Evolutionary conservation across 2,797 vertebrate species (phyloP).

Genomic region (Rhadinocentrus ornatus): DNA sequence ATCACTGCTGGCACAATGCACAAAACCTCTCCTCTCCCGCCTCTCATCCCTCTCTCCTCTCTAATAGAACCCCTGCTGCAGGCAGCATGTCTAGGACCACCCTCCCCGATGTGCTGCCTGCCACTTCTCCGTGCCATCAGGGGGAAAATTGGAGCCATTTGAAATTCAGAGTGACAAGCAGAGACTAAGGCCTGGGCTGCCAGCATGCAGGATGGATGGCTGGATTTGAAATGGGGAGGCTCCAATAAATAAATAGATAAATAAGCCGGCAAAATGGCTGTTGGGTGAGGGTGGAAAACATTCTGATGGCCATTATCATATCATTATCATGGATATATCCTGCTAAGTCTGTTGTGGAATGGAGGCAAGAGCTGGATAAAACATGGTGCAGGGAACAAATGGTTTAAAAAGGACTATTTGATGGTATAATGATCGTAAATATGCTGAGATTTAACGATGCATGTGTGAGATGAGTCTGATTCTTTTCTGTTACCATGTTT

Average conservation of each 20-base stretch:
- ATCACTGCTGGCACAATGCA: conserved; percentile 88
- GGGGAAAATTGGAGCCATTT: conserved; percentile 89
- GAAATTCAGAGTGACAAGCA: conserved; percentile 83
- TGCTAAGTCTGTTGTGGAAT: conserved; percentile 67
- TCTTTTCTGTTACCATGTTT: conserved; percentile 60
- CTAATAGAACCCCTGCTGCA: conserved; percentile 91
- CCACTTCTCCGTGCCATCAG: conserved; percentile 88
- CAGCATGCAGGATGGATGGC: conserved; percentile 70
- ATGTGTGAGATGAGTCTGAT: conserved; percentile 47
- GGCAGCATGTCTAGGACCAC: conserved; percentile 84
- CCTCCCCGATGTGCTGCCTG: conserved; percentile 84
- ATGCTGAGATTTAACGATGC: conserved; percentile 32
- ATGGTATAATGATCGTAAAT: conserved; percentile 49
- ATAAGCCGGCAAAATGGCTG: conserved; percentile 68
- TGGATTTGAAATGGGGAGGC: conserved; percentile 68
- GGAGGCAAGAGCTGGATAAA: conserved; percentile 57
- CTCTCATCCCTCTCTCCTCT: conserved; percentile 76
- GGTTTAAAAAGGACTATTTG: conserved; percentile 50
- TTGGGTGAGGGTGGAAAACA: conserved; percentile 64
- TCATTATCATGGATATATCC: conserved; percentile 64
- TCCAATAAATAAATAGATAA: conserved; percentile 69
- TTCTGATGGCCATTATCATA: conserved; percentile 72
- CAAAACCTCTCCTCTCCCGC: conserved; percentile 66
- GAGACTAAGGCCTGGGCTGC: conserved; percentile 71
- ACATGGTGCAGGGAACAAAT: conserved; percentile 42